These are phyloP conservation scores for Zosterops hypoxanthus DNA, from an alignment of 2,113 vertebrate genomes.

Conservation along the genomic window DNA sequence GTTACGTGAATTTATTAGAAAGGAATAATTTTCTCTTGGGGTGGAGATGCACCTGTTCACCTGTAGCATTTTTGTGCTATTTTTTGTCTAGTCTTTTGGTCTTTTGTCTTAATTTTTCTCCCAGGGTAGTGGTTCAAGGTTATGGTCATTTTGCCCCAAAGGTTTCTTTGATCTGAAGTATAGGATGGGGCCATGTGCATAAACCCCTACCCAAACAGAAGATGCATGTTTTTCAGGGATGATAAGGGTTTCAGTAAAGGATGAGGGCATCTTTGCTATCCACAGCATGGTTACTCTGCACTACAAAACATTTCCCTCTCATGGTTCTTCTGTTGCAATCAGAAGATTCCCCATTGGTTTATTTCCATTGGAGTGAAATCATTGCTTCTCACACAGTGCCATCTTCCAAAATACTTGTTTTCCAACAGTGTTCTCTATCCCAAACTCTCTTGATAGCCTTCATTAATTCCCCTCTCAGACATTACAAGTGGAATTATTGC, in stretches of 20 bases:
- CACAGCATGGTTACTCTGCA: neutral
- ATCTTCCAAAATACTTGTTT: constrained; percentile 11
- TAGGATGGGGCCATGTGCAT: neutral
- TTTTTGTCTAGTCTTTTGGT: neutral
- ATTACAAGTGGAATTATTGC: neutral
- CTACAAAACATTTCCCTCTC: neutral
- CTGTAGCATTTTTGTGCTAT: neutral
- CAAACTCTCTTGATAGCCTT: neutral
- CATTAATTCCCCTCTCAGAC: neutral
- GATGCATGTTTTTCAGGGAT: neutral
- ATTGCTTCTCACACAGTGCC: neutral
- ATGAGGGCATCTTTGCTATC: neutral
- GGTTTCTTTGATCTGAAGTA: neutral
- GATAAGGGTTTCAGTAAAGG: neutral
- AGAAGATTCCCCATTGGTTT: neutral
- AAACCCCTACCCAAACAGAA: neutral
- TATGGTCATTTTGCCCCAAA: neutral
- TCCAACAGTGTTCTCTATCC: neutral
- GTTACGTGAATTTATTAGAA: neutral
- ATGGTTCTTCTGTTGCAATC: constrained; percentile 2
- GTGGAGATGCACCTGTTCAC: neutral
- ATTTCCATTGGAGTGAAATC: neutral
- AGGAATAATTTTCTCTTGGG: neutral
- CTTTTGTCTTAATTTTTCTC: neutral
- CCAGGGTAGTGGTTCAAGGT: neutral